Base-by-base conservation (phyloP, 2,888 invertebrate species). In the Drosophila anceps region DNA sequence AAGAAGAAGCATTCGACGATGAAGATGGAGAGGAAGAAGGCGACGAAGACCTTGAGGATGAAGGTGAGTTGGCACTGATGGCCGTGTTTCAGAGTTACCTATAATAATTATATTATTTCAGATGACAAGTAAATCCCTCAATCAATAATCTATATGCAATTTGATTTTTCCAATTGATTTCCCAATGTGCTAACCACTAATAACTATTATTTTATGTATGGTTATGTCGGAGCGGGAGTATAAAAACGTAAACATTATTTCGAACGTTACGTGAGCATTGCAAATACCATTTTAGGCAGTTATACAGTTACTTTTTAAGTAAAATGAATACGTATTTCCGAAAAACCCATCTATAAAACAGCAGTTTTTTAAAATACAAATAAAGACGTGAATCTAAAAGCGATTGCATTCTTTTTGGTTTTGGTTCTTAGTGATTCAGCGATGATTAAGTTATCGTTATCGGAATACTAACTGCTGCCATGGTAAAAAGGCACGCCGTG, bases 1-100 rank as follows among this genome's bases (percentile, higher is more conserved):
- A 92, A 68, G 93, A 92, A 51, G 93, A 93, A 68, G 78, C 91
- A 43, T 92, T 91, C 61, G 93, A 93, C 35, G 93, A 93, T 66
- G 93, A 93, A 43, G 83, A 83, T 31, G 92, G 92, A 18, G 92
- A 85, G 82, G 91, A 89, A 61, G 77, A 76, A 6, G 71, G 80
- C 4, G 74, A 77, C 13, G 88, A 88, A 48, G 81, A 88, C 37
- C 79, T 90, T 6, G 88, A 88, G 7, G 88, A 88, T 46, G 88
- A 88, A 35, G 88, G 88, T 88, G 58, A 31, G 63, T 33, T 27
- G 15, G 1, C 1, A 18, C 2, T 15, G 15, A 24, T 37, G 2
- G n/a, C 8, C 4, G 8, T 29, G 12, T 54, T 35, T 7, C 31
- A 48, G 10, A 50, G 10, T 12, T 20, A 31, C 46, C 24, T 67